Conservation (phyloP, 2,797 vertebrate species). For the Ataeniobius toweri region DNA sequence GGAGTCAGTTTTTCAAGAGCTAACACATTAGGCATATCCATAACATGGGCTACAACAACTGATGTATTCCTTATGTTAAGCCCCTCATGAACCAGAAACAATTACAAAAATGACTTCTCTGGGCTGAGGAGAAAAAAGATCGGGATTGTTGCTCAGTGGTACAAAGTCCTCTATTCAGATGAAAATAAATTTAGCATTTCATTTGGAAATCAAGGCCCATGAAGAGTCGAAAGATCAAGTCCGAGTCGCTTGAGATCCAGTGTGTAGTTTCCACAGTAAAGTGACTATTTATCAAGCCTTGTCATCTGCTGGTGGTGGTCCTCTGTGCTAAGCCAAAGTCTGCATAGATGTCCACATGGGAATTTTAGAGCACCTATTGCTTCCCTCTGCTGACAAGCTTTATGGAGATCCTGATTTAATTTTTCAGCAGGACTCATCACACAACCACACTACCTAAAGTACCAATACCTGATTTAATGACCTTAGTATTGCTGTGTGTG, state of each 20-base stretch:
- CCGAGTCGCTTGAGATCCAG: neutral
- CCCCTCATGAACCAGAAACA: too few species aligned
- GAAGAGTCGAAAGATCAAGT: neutral
- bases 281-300: rapidly evolving
- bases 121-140: too few species aligned
- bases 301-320: neutral
- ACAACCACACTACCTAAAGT: neutral
- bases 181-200: neutral
- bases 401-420: neutral
- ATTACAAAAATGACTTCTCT: too few species aligned
- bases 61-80: too few species aligned
- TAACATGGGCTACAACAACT: too few species aligned
- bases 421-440: neutral
- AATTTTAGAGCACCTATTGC: neutral
- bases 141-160: too few species aligned
- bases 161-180: neutral
- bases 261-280: neutral
- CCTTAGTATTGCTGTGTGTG: neutral
- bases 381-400: neutral
- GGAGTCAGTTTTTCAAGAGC: too few species aligned
- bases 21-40: too few species aligned
- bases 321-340: neutral
- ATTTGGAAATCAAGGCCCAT: neutral
- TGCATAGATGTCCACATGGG: neutral
- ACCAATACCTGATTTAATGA: neutral